Evolutionary conservation across 2,113 vertebrate species (phyloP), one percentile per base, ranked within the genome.

Genomic region (Vimba vimba): DNA sequence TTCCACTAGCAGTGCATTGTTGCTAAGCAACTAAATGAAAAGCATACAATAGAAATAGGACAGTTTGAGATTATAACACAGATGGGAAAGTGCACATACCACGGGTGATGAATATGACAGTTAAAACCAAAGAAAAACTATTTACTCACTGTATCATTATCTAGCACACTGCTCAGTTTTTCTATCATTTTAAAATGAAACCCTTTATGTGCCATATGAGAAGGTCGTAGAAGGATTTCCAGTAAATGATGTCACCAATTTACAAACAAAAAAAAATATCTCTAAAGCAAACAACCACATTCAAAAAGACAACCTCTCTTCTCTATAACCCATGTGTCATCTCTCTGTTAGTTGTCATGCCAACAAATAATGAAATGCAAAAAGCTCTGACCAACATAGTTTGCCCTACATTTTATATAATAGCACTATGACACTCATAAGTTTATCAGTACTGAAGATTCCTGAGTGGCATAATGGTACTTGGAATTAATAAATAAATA

Each of bases 11-110:
- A 15, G 91, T 86, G 86, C 71, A 2, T 9, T 57, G 94, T 95
- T 95, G 93, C 94, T 86, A 91, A 93, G 94, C 93, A 95, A 95
- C 94, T 89, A 86, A 89, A 92, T 85, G 86, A 89, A 93, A 92
- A 87, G 93, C 84, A 92, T 93, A 91, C 89, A 86, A 92, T 92
- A 92, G 91, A 94, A 93, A 93, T 89, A 90, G 88, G 87, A 69
- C 74, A 83, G 90, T 92, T 91, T 87, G 90, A 85, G 90, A 90
- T 89, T 91, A 90, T 91, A 88, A 86, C 85, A 87, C 77, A 87
- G 66, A 30, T 2, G 23, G 64, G 50, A 33, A 85, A 86, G 84
- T 86, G 57, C 87, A 91, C 89, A 78, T 68, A 19, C 87, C 83
- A 43, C 3, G 17, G 73, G 73, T 75, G 43, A 60, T 79, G 52